phyloP scores from a whole-genome alignment of 2,797 vertebrate species.

The Cossypha dichroa region DNA sequence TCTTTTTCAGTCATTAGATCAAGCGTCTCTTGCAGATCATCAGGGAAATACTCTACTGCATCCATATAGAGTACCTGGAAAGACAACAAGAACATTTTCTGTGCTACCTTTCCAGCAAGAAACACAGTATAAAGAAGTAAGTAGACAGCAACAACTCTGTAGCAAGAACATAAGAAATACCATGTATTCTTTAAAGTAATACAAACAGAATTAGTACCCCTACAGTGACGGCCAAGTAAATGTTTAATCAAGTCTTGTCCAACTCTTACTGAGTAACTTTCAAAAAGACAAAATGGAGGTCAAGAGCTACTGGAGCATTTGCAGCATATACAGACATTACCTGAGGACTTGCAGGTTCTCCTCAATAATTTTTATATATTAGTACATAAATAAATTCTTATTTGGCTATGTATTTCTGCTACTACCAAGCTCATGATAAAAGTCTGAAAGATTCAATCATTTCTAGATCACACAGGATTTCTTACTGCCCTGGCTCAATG shows the following conservation, averaged over 20 bases:
- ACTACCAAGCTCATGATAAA: neutral
- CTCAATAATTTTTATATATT: neutral
- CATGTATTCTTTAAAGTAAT: neutral
- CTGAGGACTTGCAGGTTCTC: neutral
- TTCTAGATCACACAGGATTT: neutral
- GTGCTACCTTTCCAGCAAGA: neutral
- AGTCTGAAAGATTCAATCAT: neutral
- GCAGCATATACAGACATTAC: neutral
- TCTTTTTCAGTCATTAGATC: constrained; percentile 89
- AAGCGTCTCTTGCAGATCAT: constrained; percentile 79
- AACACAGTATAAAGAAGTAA: neutral
- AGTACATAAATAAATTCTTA: neutral
- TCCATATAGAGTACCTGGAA: constrained; percentile 83
- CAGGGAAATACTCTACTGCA: constrained; percentile 81
- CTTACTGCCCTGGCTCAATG: neutral
- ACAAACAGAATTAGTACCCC: neutral
- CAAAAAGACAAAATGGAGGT: neutral
- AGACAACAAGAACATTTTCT: neutral
- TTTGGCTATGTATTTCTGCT: neutral
- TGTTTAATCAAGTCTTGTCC: neutral
- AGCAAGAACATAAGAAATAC: neutral
- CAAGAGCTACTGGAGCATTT: neutral
- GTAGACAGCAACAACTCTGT: neutral
- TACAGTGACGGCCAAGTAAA: neutral
- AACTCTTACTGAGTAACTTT: neutral